phyloP scores from a whole-genome alignment of 2,113 vertebrate genomes.

The Mesocricetus auratus region DNA sequence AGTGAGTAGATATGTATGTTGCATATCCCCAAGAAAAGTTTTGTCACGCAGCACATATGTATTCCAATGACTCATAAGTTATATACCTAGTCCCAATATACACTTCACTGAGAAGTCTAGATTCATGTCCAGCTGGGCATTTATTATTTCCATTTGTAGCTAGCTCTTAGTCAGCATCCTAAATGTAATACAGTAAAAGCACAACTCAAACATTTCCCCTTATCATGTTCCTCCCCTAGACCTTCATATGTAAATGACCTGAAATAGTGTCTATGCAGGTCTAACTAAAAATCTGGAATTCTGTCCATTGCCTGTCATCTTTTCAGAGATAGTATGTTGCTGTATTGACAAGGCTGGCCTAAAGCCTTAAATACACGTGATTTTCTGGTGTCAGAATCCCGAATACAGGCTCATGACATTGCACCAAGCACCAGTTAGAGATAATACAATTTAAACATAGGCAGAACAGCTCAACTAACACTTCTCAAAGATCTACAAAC shows the following conservation, averaged over 20 bases:
- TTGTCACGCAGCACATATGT: neutral
- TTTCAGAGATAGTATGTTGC: neutral
- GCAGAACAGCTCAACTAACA: neutral
- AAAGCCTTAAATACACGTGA: neutral
- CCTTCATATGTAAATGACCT: neutral
- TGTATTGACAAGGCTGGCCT: neutral
- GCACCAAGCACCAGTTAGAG: neutral
- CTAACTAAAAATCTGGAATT: constrained; percentile 16
- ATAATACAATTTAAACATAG: neutral
- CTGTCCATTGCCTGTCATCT: neutral
- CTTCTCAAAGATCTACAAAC: neutral
- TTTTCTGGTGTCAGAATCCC: neutral
- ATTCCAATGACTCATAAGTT: neutral
- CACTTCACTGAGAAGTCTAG: neutral
- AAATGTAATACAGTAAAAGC: neutral
- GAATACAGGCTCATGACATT: no score
- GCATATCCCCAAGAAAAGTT: neutral
- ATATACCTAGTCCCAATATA: neutral
- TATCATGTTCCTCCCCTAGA: neutral
- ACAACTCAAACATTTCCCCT: neutral
- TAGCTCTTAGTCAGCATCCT: neutral
- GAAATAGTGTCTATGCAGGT: neutral
- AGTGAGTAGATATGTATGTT: neutral
- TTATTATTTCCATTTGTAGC: neutral
- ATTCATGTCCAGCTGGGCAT: neutral